Base-by-base conservation (phyloP, 2,888 invertebrate species). In the Cephus nigrinus region DNA sequence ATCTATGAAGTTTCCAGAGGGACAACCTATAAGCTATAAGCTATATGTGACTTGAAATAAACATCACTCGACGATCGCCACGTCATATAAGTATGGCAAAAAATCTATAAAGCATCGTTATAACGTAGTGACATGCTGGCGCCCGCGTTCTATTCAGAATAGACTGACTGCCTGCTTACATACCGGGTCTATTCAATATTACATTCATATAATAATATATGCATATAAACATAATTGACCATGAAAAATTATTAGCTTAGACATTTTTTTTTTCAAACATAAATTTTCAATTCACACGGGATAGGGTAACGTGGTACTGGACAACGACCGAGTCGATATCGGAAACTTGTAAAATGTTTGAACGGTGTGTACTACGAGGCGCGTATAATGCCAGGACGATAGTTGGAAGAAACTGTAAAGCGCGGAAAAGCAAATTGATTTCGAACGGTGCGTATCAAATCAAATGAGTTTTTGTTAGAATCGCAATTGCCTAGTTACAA, bases 61-160 rank as follows among this genome's bases (percentile, higher is more conserved):
- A 88, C 88, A 88, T 89, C 87, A 89, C 86, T 85, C 81, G 80
- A 84, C 84, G 85, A 89, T 88, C 87, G 90, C 91, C 91, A 91
- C 91, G 91, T 91, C 91, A 90, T 85, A 80, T 78, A 84, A 83
- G 78, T 80, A 82, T 84, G 80, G 84, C 84, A 85, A 88, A 87
- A 89, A 89, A 89, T 90, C 90, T 87, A 90, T 90, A 90, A 82
- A 84, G 81, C 86, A 88, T 88, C 87, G 85, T 88, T 86, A 86
- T 86, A 84, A 81, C 84, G 83, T 77, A 83, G 84, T 85, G 87
- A 87, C 88, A 88, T 87, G 87, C 85, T 85, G 88, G 86, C 85
- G 84, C 85, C 86, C 85, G 86, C 86, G 85, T 84, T 83, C 79
- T 82, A 82, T 31, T 23, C 12, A 71, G 71, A 31, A 71, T 33